Percentiles rank a stretch among this genome's conserved stretches.
Conservation (phyloP, 2,888 invertebrate species). For the Trissonchulus latispiculum region DNA sequence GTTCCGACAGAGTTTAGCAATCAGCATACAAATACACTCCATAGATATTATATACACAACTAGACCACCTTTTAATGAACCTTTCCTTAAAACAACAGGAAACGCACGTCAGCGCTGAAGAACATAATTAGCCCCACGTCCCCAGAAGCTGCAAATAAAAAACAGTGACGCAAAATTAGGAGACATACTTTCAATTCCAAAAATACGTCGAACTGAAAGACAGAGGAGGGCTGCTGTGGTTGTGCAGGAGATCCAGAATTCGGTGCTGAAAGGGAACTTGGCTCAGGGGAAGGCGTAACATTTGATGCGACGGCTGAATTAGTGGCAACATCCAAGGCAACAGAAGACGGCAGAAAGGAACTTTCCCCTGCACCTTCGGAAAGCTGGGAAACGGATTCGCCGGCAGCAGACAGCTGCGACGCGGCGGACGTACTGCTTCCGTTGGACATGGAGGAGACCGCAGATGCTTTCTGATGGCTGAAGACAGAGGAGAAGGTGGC, state of each 20-base stretch:
- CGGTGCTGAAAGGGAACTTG: no score
- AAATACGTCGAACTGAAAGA: constrained; percentile 77
- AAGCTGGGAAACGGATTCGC: not conserved
- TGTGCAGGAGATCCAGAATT: not conserved
- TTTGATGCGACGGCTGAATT: no score
- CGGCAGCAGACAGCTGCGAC: no score
- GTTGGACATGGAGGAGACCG: constrained; percentile 20
- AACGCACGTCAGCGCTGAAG: no score
- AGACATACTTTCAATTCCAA: constrained; percentile 63
- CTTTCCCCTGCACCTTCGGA: no score
- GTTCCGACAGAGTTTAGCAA: no score
- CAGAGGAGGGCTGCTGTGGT: constrained; percentile 41
- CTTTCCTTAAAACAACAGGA: no score
- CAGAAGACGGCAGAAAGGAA: not conserved
- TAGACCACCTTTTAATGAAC: no score
- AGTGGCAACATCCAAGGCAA: not conserved
- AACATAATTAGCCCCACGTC: no score
- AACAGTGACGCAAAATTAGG: not conserved
- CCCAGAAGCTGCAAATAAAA: no score
- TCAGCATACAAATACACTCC: no score
- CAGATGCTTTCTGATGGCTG: constrained; percentile 61
- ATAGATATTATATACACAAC: no score
- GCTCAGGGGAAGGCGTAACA: not conserved
- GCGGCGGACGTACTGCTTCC: not conserved
- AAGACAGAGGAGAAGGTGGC: constrained; percentile 86